A percentile compares a stretch with the other conserved stretches of the same genome.
phyloP scores from a whole-genome alignment of 2,888 invertebrate species.

The Troides oblongomaculatus region DNA sequence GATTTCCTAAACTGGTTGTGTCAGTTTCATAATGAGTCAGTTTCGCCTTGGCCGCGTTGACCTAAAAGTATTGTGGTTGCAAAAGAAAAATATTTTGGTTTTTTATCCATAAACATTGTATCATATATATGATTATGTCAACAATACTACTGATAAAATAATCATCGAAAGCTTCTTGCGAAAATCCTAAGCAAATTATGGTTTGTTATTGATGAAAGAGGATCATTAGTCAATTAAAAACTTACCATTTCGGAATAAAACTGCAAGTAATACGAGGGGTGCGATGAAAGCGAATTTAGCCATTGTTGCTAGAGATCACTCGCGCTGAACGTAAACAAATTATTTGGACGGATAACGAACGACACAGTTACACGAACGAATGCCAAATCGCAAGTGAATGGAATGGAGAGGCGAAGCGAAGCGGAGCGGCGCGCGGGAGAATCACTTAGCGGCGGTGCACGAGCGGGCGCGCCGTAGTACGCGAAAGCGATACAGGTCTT shows the following conservation, averaged over 20 bases:
- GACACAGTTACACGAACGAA: conserved; percentile 21
- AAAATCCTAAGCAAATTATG: neutral
- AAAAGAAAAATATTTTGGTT: neutral
- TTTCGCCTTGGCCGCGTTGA: conserved; percentile 34
- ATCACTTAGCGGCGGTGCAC: conserved; percentile 19
- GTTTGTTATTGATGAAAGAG: neutral
- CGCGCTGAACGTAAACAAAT: conserved; percentile 44
- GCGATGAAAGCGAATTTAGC: conserved; percentile 61
- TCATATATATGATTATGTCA: neutral
- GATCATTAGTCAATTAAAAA: conserved; percentile 20
- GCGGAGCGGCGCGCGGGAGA: conserved; percentile 29
- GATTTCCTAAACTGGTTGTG: conserved; percentile 43
- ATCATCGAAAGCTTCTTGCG: neutral
- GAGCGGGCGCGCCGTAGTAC: conserved; percentile 23
- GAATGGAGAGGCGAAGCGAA: conserved; percentile 24
- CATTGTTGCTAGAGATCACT: conserved; percentile 53
- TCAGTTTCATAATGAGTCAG: conserved; percentile 39
- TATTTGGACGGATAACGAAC: conserved; percentile 30
- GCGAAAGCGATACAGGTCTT: conserved; percentile 20
- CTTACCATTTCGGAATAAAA: conserved; percentile 67
- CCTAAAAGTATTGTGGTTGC: conserved; percentile 23
- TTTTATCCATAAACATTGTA: neutral
- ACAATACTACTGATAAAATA: neutral
- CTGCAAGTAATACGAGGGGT: conserved; percentile 63
- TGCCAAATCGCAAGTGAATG: conserved; percentile 28